Conservation (phyloP, 1,140 invertebrate genomes). For the Trypoxylus dichotomus region DNA sequence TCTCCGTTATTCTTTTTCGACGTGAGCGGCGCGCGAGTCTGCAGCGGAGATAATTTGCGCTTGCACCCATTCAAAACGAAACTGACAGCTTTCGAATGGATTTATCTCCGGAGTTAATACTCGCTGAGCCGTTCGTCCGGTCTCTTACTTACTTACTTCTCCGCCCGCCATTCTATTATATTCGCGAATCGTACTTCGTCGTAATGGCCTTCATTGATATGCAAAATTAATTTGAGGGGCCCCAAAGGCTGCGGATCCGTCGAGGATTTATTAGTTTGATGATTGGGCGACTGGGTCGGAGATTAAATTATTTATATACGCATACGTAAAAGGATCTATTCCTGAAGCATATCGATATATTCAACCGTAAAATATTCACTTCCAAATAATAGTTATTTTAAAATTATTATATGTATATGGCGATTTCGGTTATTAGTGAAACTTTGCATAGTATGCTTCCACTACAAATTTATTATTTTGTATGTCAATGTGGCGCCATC, state of each 20-base stretch:
- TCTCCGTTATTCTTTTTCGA: not conserved
- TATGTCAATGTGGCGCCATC: no score
- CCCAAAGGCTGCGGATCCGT: not conserved
- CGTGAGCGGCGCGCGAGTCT: not conserved
- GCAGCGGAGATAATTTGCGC: conserved; percentile 10
- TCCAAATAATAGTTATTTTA: no score
- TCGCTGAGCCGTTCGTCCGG: not conserved
- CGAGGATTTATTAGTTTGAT: conserved; percentile 7
- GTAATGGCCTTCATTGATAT: conserved; percentile 19
- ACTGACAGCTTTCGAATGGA: conserved; percentile 18
- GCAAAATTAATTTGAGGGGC: conserved; percentile 6
- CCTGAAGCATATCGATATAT: no score
- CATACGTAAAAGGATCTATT: no score
- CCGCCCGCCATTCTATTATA: not conserved
- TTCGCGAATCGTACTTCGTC: not conserved
- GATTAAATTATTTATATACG: no score
- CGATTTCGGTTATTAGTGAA: no score
- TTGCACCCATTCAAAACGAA: conserved; percentile 19
- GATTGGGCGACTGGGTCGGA: not conserved
- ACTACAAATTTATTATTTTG: no score
- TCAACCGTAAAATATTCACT: no score
- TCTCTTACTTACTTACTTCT: not conserved
- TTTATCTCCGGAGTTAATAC: conserved; percentile 2
- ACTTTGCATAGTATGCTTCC: no score
- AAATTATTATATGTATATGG: no score